Conservation (phyloP, 2,113 vertebrate species). For the Grammomys dolichurus region DNA sequence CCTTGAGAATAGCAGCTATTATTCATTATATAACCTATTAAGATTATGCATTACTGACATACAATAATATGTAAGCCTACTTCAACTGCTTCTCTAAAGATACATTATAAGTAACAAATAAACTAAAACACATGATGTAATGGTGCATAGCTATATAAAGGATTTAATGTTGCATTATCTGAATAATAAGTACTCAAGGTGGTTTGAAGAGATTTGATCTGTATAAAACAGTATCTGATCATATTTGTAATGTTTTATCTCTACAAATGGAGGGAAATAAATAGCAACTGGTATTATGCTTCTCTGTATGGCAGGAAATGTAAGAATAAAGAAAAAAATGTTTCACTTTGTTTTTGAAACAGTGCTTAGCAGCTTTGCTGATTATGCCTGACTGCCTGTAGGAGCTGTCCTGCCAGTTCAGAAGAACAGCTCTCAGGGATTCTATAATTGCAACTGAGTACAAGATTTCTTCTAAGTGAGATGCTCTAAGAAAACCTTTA, state of each 20-base stretch:
- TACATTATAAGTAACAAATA: not conserved
- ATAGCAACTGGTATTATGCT: not conserved
- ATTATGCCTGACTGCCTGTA: conserved; percentile 25
- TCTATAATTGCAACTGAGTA: conserved; percentile 33
- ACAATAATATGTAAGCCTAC: not conserved
- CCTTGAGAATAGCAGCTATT: not conserved
- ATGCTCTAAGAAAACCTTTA: conserved; percentile 28
- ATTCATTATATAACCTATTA: not conserved
- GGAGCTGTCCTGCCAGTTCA: not conserved
- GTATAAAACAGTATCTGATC: not conserved
- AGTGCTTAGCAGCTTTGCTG: not conserved
- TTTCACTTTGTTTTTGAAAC: conserved; percentile 30
- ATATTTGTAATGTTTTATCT: not conserved
- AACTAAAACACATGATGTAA: not conserved
- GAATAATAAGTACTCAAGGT: not conserved
- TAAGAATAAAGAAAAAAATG: conserved; percentile 43
- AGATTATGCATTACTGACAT: not conserved
- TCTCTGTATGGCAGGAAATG: not conserved
- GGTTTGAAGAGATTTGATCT: not conserved
- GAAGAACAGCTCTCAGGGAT: conserved; percentile 30
- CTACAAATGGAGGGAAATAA: conserved; percentile 11
- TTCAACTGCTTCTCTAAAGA: not conserved
- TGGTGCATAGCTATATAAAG: not conserved
- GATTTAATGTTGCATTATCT: conserved; percentile 26
- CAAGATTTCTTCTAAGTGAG: not conserved